phyloP scores from a whole-genome alignment of 2,797 vertebrate genomes.

The Hyperoplus immaculatus region DNA sequence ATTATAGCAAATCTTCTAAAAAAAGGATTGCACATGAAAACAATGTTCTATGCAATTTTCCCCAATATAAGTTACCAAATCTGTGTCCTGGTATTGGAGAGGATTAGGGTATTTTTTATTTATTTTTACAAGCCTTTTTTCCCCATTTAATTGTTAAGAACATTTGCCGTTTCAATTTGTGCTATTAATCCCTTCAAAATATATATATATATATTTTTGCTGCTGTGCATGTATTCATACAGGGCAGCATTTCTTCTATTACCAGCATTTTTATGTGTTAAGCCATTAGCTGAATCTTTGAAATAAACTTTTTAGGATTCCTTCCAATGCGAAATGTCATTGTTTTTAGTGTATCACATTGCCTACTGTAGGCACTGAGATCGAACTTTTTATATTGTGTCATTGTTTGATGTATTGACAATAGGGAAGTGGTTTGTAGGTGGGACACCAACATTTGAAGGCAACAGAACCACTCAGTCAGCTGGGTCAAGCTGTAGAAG shows the following conservation, averaged over 20 bases:
- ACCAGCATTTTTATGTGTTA: not conserved
- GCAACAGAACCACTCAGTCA: constrained; percentile 19
- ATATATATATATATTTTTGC: not conserved
- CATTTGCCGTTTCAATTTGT: constrained; percentile 49
- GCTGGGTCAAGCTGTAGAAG: constrained; percentile 39
- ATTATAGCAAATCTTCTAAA: constrained; percentile 72
- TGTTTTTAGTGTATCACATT: not conserved
- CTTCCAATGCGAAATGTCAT: not conserved
- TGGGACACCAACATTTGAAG: constrained; percentile 26
- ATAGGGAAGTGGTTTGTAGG: constrained; percentile 21
- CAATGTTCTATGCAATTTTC: constrained; percentile 45
- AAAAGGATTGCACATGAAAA: constrained; percentile 65
- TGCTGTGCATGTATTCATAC: not conserved
- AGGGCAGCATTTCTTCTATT: constrained; percentile 8
- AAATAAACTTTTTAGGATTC: constrained; percentile 4
- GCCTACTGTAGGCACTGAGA: not conserved
- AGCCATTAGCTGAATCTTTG: constrained; percentile 9
- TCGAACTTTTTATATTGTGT: constrained; percentile 4
- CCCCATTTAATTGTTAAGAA: constrained; percentile 46
- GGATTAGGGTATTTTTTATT: constrained; percentile 54
- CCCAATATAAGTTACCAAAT: constrained; percentile 55
- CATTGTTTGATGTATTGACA: constrained; percentile 4
- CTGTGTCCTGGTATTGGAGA: constrained; percentile 40
- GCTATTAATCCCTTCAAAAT: constrained; percentile 32
- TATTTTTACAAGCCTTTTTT: constrained; percentile 7